Evolutionary conservation across 2,888 invertebrate species (phyloP), one percentile per base, ranked within the genome.

Genomic region (Unio pictorum): DNA sequence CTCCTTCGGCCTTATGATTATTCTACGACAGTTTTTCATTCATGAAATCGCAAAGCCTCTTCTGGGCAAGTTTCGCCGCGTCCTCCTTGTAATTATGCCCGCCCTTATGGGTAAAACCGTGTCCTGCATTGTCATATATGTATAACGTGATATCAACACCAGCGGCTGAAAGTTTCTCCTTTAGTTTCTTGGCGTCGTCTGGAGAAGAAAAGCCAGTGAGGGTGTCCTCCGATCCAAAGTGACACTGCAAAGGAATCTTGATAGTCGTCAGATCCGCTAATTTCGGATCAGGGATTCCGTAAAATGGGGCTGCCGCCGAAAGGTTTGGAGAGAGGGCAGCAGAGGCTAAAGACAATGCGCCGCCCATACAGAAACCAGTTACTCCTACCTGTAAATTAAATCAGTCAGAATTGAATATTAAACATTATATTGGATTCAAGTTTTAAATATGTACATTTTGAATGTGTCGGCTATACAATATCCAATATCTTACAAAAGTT

Each of bases 321-420:
- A 87, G 75, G 45, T 85, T 86, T 17, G 74, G 69, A 4, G 85
- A 70, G 6, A 79, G 66, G 0, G 77, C 82, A 1, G 86, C 87
- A 1, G 84, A 77, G 1, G 84, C 85, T 57, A 88, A 67, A 23
- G 78, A 68, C 55, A 88, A 73, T 7, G 88, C 88, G 8, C 88
- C 88, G 26, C 88, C 88, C 88, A 88, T 87, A 71, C 88, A 88
- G 78, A 88, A 88, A 11, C 88, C 88, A 1, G 85, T 85, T n/a
- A 88, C 87, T 1, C 88, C 88, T 26, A 88, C 85, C 81, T 86
- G 71, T 30, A 74, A 68, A 17, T 59, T 55, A 28, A 45, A 45
- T 45, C 45, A 15, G 45, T 45, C 15, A 45, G 45, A 45, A 15
- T 2, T 45, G 15, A 45, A 45, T 45, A 45, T 1, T 45, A 15